A percentile compares a stretch with the other conserved stretches of the same genome.
Conservation (phyloP, 2,888 invertebrate genomes). For the Plusia festucae region DNA sequence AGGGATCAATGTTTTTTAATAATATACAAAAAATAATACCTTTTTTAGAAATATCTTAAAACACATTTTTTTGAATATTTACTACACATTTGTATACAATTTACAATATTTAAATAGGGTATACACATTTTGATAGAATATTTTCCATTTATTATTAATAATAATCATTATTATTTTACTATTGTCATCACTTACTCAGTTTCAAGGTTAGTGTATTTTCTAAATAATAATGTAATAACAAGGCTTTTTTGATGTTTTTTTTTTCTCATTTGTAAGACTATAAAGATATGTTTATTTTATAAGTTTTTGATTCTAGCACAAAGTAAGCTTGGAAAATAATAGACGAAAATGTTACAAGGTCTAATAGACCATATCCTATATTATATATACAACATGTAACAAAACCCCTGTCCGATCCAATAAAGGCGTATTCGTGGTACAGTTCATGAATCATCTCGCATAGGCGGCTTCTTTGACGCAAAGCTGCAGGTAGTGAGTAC, state of each 20-base stretch:
- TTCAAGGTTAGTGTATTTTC: constrained; percentile 37
- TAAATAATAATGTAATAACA: not conserved
- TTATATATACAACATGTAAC: no score
- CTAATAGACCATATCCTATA: no score
- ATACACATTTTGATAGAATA: constrained; percentile 47
- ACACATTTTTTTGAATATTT: constrained; percentile 39
- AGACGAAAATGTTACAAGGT: not conserved
- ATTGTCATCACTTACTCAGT: constrained; percentile 10
- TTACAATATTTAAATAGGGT: constrained; percentile 21
- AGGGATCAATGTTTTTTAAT: constrained; percentile 51
- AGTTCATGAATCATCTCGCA: no score
- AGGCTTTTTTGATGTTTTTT: not conserved
- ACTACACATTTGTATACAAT: constrained; percentile 32
- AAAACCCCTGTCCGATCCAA: no score
- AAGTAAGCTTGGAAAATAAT: not conserved
- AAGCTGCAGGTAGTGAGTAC: no score
- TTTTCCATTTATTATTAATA: constrained; percentile 30
- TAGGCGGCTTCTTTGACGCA: no score
- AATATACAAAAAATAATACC: constrained; percentile 10
- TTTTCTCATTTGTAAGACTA: not conserved
- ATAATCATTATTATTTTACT: constrained; percentile 3
- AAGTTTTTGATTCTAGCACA: not conserved
- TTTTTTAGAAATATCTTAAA: constrained; percentile 31
- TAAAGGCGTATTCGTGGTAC: no score
- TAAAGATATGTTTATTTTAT: not conserved